phyloP scores from a whole-genome alignment of 2,888 invertebrate species.

The Drosophila nr. perissopoda region DNA sequence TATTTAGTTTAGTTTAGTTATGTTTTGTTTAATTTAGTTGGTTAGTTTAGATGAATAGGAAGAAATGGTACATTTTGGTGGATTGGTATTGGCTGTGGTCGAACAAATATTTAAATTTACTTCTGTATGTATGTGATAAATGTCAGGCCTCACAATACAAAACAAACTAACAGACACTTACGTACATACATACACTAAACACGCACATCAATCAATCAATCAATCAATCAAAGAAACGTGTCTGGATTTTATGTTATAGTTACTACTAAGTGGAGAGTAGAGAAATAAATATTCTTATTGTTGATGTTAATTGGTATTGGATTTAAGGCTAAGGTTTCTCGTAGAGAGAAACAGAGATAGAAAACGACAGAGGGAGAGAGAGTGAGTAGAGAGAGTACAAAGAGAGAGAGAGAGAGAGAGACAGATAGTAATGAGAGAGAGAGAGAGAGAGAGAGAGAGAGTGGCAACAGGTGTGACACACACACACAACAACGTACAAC shows the following conservation, averaged over 20 bases:
- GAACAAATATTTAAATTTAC: constrained; percentile 19
- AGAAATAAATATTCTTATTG: constrained; percentile 25
- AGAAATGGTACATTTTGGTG: constrained; percentile 40
- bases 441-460: constrained; percentile 18
- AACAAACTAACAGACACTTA: constrained; percentile 34
- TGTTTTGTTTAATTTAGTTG: constrained; percentile 26
- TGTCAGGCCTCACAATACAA: constrained; percentile 34
- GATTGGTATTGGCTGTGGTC: constrained; percentile 30
- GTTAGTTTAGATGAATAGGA: constrained; percentile 35
- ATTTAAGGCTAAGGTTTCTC: constrained; percentile 13
- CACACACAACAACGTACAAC: constrained; percentile 48
- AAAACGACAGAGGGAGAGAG: constrained; percentile 23
- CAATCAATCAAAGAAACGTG: constrained; percentile 38
- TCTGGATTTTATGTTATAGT: constrained; percentile 30
- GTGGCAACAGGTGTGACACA: constrained; percentile 16
- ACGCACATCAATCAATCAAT: constrained; percentile 60
- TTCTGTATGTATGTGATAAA: constrained; percentile 30
- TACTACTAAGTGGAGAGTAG: constrained; percentile 28
- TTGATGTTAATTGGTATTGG: constrained; percentile 16
- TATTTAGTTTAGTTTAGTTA: constrained; percentile 33
- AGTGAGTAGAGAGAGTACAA: constrained; percentile 8
- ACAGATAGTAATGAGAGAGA: constrained; percentile 28
- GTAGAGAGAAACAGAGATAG: constrained; percentile 19
- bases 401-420: constrained; percentile 27
- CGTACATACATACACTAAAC: constrained; percentile 46